Evolutionary conservation across 1,140 invertebrate species (phyloP).

Genomic region (Eriosoma lanigerum): DNA sequence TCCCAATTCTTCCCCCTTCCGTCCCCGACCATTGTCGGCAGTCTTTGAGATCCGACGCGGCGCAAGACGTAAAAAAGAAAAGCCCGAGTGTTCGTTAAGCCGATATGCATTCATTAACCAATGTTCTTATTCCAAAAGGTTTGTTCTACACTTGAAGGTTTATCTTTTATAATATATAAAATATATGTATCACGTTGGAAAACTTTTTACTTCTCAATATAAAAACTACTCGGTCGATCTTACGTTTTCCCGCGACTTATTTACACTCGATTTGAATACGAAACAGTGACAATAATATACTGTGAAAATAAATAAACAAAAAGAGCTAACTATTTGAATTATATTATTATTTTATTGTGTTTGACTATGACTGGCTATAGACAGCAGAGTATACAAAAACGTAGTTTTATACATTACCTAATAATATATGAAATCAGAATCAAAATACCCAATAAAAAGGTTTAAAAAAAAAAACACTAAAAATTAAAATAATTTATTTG

Average conservation of each 20-base stretch:
- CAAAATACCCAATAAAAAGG: too few species aligned
- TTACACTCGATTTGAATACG: constrained; percentile 44
- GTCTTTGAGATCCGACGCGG: constrained; percentile 1
- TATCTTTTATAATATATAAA: not conserved
- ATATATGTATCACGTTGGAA: constrained; percentile 15
- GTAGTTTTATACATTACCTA: too few species aligned
- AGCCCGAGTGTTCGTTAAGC: constrained; percentile 37
- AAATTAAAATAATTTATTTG: too few species aligned
- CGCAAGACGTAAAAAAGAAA: constrained; percentile 13
- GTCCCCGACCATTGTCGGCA: not conserved
- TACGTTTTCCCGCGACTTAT: not conserved
- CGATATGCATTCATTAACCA: constrained; percentile 50
- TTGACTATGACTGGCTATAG: too few species aligned
- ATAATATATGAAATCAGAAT: too few species aligned
- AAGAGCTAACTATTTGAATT: not conserved
- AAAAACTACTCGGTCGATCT: constrained; percentile 13
- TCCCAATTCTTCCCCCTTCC: not conserved
- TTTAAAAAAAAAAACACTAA: too few species aligned
- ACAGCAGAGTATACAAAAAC: too few species aligned
- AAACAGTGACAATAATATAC: not conserved
- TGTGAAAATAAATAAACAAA: not conserved
- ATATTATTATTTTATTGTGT: too few species aligned
- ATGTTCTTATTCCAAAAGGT: constrained; percentile 45
- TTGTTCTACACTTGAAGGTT: constrained; percentile 25
- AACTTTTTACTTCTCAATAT: constrained; percentile 40